Conservation (phyloP, 2,113 vertebrate genomes). For the Psammodynastes pulverulentus region DNA sequence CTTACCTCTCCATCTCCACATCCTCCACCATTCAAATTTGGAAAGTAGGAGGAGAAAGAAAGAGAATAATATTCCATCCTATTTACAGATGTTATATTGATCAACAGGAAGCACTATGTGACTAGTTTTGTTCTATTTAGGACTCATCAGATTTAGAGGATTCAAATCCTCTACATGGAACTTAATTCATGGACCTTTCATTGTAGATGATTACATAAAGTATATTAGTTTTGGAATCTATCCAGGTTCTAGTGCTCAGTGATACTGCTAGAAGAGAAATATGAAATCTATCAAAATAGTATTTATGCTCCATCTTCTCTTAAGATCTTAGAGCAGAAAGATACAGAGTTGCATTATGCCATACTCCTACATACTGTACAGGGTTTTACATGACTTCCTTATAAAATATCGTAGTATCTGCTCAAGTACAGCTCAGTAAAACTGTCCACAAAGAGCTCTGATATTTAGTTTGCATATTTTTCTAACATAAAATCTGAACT, state of each 20-base stretch:
- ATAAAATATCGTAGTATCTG: neutral
- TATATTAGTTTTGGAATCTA: neutral
- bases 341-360: neutral
- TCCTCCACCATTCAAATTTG: neutral
- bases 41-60: neutral
- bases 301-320: neutral
- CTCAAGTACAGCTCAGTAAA: neutral
- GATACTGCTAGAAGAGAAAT: neutral
- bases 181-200: neutral
- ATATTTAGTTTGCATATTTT: neutral
- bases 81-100: neutral
- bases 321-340: neutral
- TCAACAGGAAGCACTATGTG: neutral
- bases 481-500: neutral
- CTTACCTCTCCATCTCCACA: neutral
- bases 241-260: neutral
- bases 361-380: neutral
- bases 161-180: neutral
- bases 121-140: neutral
- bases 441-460: neutral
- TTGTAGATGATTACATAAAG: neutral
- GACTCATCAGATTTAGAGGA: neutral
- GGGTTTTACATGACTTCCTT: neutral
- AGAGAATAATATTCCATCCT: neutral
- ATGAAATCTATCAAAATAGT: neutral